These are phyloP conservation scores for Octomys mimax DNA, from an alignment of 2,797 vertebrate species.

Conservation along the genomic window DNA sequence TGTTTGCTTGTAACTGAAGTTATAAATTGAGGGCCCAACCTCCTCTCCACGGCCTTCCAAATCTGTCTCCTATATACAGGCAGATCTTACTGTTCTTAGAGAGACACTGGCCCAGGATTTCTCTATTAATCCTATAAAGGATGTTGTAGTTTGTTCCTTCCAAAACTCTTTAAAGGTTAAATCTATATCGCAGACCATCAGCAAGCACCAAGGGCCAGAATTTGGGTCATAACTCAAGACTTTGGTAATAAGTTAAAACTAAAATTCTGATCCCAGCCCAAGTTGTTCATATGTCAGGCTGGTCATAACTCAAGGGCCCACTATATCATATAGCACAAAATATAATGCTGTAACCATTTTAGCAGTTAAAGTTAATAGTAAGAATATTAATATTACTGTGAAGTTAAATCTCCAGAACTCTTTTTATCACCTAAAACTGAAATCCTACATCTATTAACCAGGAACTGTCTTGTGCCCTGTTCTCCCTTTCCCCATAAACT, in stretches of 20 bases:
- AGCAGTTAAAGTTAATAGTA: not conserved
- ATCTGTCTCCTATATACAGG: not conserved
- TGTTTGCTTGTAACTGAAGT: not conserved
- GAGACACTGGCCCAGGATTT: not conserved
- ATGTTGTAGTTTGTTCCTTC: not conserved
- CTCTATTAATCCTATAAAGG: not conserved
- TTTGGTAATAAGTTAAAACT: not conserved
- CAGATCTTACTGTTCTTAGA: not conserved
- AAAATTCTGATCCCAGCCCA: not conserved
- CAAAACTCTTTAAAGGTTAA: not conserved
- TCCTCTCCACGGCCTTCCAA: not conserved
- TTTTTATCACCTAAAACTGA: not conserved
- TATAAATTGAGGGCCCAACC: not conserved
- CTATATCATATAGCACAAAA: not conserved
- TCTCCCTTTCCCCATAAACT: not conserved
- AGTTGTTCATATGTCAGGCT: not conserved
- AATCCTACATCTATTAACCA: not conserved
- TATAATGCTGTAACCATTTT: not conserved
- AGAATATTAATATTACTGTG: not conserved
- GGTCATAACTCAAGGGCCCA: not conserved
- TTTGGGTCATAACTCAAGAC: not conserved
- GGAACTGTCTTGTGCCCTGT: not conserved
- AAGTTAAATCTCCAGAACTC: not conserved
- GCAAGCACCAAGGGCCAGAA: not conserved
- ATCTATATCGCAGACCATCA: not conserved